These are phyloP conservation scores for Habrosyne pyritoides DNA, from an alignment of 2,888 invertebrate species.

Conservation along the genomic window DNA sequence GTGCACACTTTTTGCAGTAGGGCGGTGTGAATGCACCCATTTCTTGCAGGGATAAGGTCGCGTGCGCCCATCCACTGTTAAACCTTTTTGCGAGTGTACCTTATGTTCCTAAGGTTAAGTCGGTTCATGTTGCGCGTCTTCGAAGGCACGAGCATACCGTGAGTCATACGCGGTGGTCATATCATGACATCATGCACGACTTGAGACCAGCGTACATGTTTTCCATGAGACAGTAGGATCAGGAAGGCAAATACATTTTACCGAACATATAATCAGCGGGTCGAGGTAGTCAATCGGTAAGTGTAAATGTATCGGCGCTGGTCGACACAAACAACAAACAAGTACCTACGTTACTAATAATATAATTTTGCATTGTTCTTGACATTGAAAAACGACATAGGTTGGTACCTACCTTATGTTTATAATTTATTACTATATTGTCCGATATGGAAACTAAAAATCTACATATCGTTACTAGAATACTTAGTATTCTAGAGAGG, in stretches of 20 bases:
- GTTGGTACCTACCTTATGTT: constrained; percentile 9
- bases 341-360: constrained; percentile 13
- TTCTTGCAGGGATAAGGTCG: constrained; percentile 53
- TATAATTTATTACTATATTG: neutral
- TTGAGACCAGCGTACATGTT: constrained; percentile 51
- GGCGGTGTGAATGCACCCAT: constrained; percentile 64
- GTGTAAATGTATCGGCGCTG: constrained; percentile 16
- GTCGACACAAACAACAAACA: neutral
- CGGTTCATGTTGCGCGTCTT: constrained; percentile 61
- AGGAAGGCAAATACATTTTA: constrained; percentile 15
- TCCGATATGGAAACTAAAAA: neutral
- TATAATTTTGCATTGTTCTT: constrained; percentile 45
- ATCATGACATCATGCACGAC: constrained; percentile 68
- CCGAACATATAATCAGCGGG: constrained; percentile 13
- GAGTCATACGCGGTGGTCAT: constrained; percentile 65
- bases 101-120: constrained; percentile 69
- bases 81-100: constrained; percentile 66
- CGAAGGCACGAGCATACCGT: constrained; percentile 42
- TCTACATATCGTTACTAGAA: neutral
- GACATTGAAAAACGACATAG: constrained; percentile 44
- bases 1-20: constrained; percentile 67
- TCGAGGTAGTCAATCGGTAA: constrained; percentile 26
- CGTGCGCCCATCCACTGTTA: constrained; percentile 56
- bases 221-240: constrained; percentile 46
- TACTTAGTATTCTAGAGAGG: neutral